phyloP scores from a whole-genome alignment of 2,888 invertebrate species.

The Syrphus vitripennis region DNA sequence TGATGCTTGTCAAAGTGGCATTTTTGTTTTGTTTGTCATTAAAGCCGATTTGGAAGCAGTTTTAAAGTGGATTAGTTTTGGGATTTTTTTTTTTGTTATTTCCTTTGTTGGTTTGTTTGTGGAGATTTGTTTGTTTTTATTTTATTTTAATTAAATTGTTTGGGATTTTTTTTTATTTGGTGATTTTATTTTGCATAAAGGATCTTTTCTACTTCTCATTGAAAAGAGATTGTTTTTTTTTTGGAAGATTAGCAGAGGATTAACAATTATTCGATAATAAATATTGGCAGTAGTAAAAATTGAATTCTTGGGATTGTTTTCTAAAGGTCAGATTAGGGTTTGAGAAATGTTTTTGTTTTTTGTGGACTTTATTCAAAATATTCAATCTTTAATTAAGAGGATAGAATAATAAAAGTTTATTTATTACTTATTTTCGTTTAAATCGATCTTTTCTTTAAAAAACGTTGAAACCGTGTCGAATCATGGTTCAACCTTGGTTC shows the following conservation, averaged over 20 bases:
- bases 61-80: slow-evolving; percentile 54
- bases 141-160: slow-evolving; percentile 41
- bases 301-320: neutral
- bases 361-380: too few relatives aligned
- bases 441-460: too few relatives aligned
- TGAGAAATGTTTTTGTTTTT: too few relatives aligned
- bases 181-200: neutral
- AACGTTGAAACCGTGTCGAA: too few relatives aligned
- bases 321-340: too few relatives aligned
- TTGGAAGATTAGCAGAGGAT: neutral
- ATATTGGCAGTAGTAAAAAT: neutral
- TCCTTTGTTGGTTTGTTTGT: neutral
- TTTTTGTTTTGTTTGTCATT: slow-evolving; percentile 8
- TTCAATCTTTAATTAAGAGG: too few relatives aligned
- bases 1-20: slow-evolving; percentile 52
- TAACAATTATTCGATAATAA: neutral
- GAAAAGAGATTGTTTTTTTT: neutral
- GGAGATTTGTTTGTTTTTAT: neutral
- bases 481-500: too few relatives aligned
- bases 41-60: slow-evolving; percentile 56
- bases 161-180: neutral
- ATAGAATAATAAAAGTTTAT: too few relatives aligned
- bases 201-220: neutral
- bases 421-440: too few relatives aligned
- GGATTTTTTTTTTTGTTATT: neutral